Base-by-base conservation (phyloP, 2,797 vertebrate genomes). In the Halcyon smyrnensis region DNA sequence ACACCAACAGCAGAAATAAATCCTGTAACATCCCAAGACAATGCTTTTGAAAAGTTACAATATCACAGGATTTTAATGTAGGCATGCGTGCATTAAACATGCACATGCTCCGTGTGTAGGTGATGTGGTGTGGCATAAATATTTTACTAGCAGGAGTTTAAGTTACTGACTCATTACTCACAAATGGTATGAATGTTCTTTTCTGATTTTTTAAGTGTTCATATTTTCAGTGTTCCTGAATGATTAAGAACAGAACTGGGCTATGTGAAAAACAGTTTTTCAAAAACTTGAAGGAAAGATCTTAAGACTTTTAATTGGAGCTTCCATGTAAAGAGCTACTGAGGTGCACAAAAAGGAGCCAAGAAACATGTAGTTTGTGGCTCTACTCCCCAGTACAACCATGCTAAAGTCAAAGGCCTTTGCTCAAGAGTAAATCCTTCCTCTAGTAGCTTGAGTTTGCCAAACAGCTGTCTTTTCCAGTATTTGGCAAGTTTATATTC, bases 101-200 rank as follows among this genome's bases (percentile, higher is more conserved):
- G 59, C 59, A 69, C 67, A 36, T 70, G 77, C 34, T 91, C 63
- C 53, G 43, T 27, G 32, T 73, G 94, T 68, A 97, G 91, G 86
- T 87, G 83, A 94, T 46, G 56, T 67, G 73, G 73, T 71, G 65
- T 25, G 77, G 45, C 71, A 93, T 82, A 91, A 95, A 95, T 95
- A 90, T 90, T 96, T 95, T 68, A 89, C 87, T 54, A 94, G 69
- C 77, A 59, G 56, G 74, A 92, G 93, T 90, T 89, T 65, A 79
- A 81, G 65, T 76, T 94, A 88, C 90, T 93, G 88, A 90, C 83
- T 93, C 93, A 84, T 84, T 94, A 84, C 28, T 71, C 74, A 59
- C 59, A 89, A 93, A 92, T 3, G 67, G 53, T 46, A 90, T 36
- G 63, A 90, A 95, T 89, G 87, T 69, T 95, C 88, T 91, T 86